Evolutionary conservation across 2,797 vertebrate species (phyloP).

Genomic region (Acanthornis magna): DNA sequence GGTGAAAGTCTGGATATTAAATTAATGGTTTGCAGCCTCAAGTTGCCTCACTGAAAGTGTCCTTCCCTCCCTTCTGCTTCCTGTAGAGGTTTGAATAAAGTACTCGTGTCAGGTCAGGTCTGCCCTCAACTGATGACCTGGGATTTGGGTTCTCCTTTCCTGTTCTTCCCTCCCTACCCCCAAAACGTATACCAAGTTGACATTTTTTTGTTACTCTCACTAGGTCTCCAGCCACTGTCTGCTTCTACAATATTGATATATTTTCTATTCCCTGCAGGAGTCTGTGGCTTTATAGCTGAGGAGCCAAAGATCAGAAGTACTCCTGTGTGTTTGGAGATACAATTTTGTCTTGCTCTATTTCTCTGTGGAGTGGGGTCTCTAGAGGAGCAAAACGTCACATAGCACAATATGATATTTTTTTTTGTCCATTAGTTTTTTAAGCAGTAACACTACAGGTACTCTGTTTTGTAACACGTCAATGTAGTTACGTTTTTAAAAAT

Average conservation of each 20-base stretch:
- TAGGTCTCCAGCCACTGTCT: not conserved
- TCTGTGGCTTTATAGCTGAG: not conserved
- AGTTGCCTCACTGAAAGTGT: not conserved
- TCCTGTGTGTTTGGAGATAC: not conserved
- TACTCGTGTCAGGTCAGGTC: not conserved
- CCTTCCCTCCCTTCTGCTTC: not conserved
- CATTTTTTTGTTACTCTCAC: not conserved
- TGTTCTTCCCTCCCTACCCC: fast-evolving
- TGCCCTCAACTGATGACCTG: not conserved
- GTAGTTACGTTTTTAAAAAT: constrained; percentile 22
- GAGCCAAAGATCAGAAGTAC: not conserved
- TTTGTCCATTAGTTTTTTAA: not conserved
- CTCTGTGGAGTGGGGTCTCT: not conserved
- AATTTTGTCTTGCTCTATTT: not conserved
- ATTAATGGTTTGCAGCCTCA: not conserved
- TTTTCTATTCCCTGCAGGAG: not conserved
- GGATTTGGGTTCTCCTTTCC: not conserved
- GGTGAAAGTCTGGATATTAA: not conserved
- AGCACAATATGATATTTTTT: not conserved
- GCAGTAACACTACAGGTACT: not conserved
- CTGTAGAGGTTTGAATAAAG: not conserved
- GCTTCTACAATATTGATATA: not conserved
- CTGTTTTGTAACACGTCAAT: not conserved
- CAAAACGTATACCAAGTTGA: fast-evolving
- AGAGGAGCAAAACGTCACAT: not conserved